phyloP scores from a whole-genome alignment of 1,140 invertebrate species.

The Portunus trituberculatus region DNA sequence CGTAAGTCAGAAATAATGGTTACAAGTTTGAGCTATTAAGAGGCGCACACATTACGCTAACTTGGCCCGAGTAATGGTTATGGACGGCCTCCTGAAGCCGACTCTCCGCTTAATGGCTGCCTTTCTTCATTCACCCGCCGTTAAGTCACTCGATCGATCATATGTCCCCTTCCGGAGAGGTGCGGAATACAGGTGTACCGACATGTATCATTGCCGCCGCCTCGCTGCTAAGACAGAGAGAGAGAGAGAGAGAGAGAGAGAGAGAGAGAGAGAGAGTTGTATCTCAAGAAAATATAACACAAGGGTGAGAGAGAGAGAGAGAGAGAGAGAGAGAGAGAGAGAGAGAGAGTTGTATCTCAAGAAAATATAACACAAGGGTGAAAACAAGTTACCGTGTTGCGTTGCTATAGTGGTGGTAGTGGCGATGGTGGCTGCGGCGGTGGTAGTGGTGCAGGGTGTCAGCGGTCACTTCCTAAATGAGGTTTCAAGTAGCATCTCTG shows the following conservation, averaged over 20 bases:
- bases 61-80: background rate
- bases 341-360: too few species aligned
- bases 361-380: too few species aligned
- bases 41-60: background rate
- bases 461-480: background rate
- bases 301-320: too few species aligned
- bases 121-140: background rate
- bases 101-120: background rate
- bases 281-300: too few species aligned
- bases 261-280: background rate
- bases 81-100: background rate
- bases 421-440: background rate
- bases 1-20: slow-evolving; percentile 22
- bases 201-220: background rate
- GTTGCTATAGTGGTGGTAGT: background rate
- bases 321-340: too few species aligned
- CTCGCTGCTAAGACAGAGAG: background rate
- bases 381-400: too few species aligned
- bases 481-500: background rate
- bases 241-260: background rate
- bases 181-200: background rate
- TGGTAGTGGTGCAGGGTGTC: background rate
- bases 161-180: background rate
- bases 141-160: background rate
- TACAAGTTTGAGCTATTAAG: slow-evolving; percentile 14